These are phyloP conservation scores for Chrysina gloriosa DNA, from an alignment of 2,888 invertebrate species.

Conservation along the genomic window DNA sequence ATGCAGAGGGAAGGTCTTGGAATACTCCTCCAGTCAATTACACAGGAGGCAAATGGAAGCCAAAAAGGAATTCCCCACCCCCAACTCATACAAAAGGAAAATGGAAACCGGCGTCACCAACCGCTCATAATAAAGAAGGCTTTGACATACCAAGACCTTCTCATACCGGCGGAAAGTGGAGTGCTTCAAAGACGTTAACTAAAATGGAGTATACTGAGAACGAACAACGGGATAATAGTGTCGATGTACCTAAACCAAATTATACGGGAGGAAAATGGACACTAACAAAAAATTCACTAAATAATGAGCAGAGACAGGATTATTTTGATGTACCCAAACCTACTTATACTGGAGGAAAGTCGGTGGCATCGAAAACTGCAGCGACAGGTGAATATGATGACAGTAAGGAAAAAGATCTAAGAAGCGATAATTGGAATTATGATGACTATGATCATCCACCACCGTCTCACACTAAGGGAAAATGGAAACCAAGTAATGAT, in stretches of 20 bases:
- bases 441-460: constrained; percentile 65
- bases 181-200: constrained; percentile 65
- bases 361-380: constrained; percentile 67
- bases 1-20: constrained; percentile 66
- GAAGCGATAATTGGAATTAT: constrained; percentile 26
- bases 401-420: constrained; percentile 61
- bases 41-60: constrained; percentile 76
- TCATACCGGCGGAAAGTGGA: constrained; percentile 77
- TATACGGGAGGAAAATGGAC: constrained; percentile 76
- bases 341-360: constrained; percentile 69
- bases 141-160: constrained; percentile 61
- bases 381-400: neutral
- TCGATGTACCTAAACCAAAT: constrained; percentile 65
- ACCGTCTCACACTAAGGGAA: constrained; percentile 71
- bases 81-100: constrained; percentile 64
- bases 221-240: neutral
- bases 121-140: constrained; percentile 25
- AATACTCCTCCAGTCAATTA: constrained; percentile 68
- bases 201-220: neutral
- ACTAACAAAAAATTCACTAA: constrained; percentile 54
- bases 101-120: constrained; percentile 68
- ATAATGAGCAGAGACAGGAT: neutral
- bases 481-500: constrained; percentile 71
- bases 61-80: constrained; percentile 54
- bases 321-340: constrained; percentile 20